phyloP scores from a whole-genome alignment of 1,140 invertebrate genomes.

The Subanguina moxae region DNA sequence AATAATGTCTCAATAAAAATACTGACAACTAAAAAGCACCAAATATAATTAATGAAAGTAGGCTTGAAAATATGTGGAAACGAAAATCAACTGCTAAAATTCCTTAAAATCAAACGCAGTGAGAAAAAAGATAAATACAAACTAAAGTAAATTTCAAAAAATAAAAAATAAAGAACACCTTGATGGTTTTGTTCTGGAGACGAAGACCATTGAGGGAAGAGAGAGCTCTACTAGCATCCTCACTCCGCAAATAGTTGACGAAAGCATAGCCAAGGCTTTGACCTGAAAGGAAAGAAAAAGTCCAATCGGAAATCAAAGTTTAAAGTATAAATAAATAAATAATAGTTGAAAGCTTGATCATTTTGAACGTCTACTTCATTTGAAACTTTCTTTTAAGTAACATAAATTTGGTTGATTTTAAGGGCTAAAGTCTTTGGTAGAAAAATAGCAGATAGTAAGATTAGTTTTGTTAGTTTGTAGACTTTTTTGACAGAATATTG shows the following conservation, averaged over 20 bases:
- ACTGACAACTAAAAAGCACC: neutral
- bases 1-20: neutral
- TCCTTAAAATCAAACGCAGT: constrained; percentile 35
- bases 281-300: constrained; percentile 66
- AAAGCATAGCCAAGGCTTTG: constrained; percentile 98
- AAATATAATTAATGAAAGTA: neutral
- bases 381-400: no score
- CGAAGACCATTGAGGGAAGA: constrained; percentile 91
- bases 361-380: no score
- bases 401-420: no score
- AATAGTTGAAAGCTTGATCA: no score
- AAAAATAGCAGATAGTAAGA: no score
- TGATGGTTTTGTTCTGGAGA: constrained; percentile 98
- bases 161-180: constrained; percentile 66
- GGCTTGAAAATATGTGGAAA: neutral
- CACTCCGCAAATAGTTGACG: constrained; percentile 91
- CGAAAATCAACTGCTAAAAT: constrained; percentile 2
- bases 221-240: constrained; percentile 96
- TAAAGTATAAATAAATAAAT: constrained; percentile 16
- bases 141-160: neutral
- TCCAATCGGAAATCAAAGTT: constrained; percentile 12
- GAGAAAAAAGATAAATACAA: constrained; percentile 21
- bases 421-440: no score
- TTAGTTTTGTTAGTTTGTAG: no score
- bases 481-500: no score